Base-by-base conservation (phyloP, 2,113 vertebrate genomes). In the Cyrtonyx montezumae region DNA sequence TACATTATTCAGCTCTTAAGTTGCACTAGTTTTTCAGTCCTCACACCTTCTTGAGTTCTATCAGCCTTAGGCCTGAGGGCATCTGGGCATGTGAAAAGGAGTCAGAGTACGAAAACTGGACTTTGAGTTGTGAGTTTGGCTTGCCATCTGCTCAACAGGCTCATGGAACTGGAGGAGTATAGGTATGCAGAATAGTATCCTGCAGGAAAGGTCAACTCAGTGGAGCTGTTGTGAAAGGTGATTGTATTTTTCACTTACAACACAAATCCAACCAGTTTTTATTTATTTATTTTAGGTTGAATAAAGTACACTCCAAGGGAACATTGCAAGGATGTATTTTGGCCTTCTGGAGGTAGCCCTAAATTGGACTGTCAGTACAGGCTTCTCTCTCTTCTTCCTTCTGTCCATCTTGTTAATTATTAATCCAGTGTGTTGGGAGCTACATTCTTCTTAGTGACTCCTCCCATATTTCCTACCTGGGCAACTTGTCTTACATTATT, bases 341-440 rank as follows among this genome's bases (percentile, higher is more conserved):
- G 34, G 32, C 49, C 37, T 82, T 79, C 87, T 88, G 68, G 43
- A 83, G 63, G 25, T 51, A 70, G 51, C 53, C 19, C 26, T 48
- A 13, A 58, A 25, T 42, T 56, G 83, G 71, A n/a, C n/a, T 87
- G 25, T 87, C 63, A 69, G 14, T 45, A 28, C 1, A 0, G 18
- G 20, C 58, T 58, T 36, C 66, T 88, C 66, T 88, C 30, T 94
- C 84, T 55, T 65, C 66, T 34, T 78, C 74, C 70, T 77, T 74
- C 76, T 70, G 48, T 78, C 84, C 83, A 69, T 92, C 73, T 80
- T 63, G 94, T 95, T 95, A 96, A 92, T 96, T 92, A 95, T 96
- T 93, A 96, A 94, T 87, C 91, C 69, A 70, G 30, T 22, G 17
- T 2, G 4, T 79, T 79, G 79, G 69, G 65, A 92, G 48, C 55